Percentiles rank a stretch among this genome's conserved stretches.
Evolutionary conservation across 2,888 invertebrate species (phyloP).

Genomic region (Rosalia funebris): DNA sequence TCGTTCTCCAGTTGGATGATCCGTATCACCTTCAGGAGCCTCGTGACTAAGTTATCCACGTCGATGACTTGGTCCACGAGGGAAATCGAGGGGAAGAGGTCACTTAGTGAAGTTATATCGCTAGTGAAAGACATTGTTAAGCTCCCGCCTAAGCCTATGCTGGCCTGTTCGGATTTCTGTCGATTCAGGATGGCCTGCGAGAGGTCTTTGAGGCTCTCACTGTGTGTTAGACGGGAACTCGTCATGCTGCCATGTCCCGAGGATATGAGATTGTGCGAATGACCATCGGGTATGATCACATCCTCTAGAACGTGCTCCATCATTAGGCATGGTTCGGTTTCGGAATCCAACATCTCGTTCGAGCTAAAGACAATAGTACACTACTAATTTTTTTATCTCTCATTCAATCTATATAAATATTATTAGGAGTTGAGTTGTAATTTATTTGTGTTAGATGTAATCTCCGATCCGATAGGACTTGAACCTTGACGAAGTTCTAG

Average conservation of each 20-base stretch:
- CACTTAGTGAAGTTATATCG: conserved; percentile 56
- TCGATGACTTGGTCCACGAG: conserved; percentile 79
- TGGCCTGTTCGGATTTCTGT: conserved; percentile 63
- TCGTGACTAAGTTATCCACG: conserved; percentile 79
- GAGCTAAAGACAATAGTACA: conserved; percentile 66
- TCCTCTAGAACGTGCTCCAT: conserved; percentile 81
- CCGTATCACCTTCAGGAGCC: conserved; percentile 76
- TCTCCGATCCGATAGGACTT: too few relatives aligned
- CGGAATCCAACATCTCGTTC: conserved; percentile 82
- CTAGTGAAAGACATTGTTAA: conserved; percentile 58
- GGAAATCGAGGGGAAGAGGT: conserved; percentile 67
- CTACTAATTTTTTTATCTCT: background rate
- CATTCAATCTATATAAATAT: too few relatives aligned
- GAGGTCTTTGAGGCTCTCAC: conserved; percentile 80
- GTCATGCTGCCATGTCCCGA: conserved; percentile 69
- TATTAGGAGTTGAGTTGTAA: too few relatives aligned
- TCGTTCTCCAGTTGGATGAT: conserved; percentile 79
- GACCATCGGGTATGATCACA: conserved; percentile 71
- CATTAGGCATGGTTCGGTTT: conserved; percentile 84
- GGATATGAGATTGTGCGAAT: conserved; percentile 75
- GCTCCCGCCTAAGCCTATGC: conserved; percentile 60
- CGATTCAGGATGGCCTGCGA: conserved; percentile 81
- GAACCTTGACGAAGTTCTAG: too few relatives aligned
- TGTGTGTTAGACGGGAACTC: conserved; percentile 58
- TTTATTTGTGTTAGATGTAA: too few relatives aligned